phyloP scores from a whole-genome alignment of 2,797 vertebrate species.

The Semaprochilodus insignis region DNA sequence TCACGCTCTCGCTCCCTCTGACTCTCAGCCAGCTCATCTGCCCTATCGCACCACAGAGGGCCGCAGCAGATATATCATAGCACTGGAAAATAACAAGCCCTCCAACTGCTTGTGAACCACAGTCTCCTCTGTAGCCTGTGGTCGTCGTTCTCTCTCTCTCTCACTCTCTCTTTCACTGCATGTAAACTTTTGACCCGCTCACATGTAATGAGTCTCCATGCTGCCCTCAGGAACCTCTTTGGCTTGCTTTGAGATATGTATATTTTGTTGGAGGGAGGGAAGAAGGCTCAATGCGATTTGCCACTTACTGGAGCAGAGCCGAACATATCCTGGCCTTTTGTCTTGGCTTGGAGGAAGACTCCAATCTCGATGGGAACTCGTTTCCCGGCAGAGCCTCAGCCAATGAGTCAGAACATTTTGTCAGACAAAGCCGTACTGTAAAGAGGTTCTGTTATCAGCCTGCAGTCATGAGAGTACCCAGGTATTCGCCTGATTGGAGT shows the following conservation, averaged over 20 bases:
- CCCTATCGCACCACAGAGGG: conserved; percentile 4
- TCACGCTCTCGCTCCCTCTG: neutral
- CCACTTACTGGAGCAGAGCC: conserved; percentile 43
- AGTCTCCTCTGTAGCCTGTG: neutral
- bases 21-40: conserved; percentile 17
- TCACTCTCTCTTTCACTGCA: neutral
- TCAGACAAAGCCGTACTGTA: conserved; percentile 26
- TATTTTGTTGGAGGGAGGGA: conserved; percentile 1
- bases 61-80: conserved; percentile 6
- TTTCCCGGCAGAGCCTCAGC: conserved; percentile 28
- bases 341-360: conserved; percentile 16
- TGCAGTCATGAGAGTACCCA: conserved; percentile 20
- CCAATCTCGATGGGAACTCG: neutral
- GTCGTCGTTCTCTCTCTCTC: neutral
- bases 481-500: conserved; percentile 21
- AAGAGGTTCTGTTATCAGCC: conserved; percentile 32
- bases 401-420: conserved; percentile 51
- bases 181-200: conserved; percentile 39
- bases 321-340: conserved; percentile 48
- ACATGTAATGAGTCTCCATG: conserved; percentile 7
- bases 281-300: conserved; percentile 30
- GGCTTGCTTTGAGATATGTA: conserved; percentile 33
- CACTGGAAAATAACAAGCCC: conserved; percentile 1
- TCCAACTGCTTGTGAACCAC: conserved; percentile 1
- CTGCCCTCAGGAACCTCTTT: conserved; percentile 9